Evolutionary conservation across 1,140 invertebrate species (phyloP), one percentile per base, ranked within the genome.

Genomic region (Marisa cornuarietis): DNA sequence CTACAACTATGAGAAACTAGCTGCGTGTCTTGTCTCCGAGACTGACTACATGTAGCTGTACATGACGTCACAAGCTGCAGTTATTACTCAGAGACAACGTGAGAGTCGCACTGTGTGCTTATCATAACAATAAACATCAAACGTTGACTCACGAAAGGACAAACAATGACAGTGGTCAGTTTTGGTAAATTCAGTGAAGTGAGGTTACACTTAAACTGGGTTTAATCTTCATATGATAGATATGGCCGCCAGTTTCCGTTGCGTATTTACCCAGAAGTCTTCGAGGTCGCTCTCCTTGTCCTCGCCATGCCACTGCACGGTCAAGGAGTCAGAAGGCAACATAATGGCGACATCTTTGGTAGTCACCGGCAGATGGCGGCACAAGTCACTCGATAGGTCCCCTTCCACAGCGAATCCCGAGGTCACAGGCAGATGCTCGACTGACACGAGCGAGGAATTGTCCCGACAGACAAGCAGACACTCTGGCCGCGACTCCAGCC

Each of bases 251-350:
- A 42, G 18, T 63, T n/a, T 63, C 62, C 65, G 6, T 4, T 24
- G 13, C 20, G n/a, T n/a, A 42, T 22, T 31, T 31, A 68, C 65
- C n/a, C 26, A 68, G 22, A 52, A 73, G 14, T 82, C 82, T 65
- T 72, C 69, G 2, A 85, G 81, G 68, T 85, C 78, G 62, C 82
- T 85, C 49, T 81, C 81, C 18, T n/a, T 49, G 24, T 83, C 82
- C 11, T 71, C 31, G 18, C 76, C 61, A 10, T 80, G 71, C 80
- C 80, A 84, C 18, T 58, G 16, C 18, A 83, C 26, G 31, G 61
- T 14, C 13, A 84, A 66, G 26, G 79, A 62, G 22, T 82, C 78
- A 8, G 79, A 83, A 1, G 83, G 83, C 22, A 83, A n/a, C 58
- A 78, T 71, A 22, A 84, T 81, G 22, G 79, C 24, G 10, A 51